phyloP scores from a whole-genome alignment of 2,888 invertebrate genomes.

The Hermaeophaga mercurialis region DNA sequence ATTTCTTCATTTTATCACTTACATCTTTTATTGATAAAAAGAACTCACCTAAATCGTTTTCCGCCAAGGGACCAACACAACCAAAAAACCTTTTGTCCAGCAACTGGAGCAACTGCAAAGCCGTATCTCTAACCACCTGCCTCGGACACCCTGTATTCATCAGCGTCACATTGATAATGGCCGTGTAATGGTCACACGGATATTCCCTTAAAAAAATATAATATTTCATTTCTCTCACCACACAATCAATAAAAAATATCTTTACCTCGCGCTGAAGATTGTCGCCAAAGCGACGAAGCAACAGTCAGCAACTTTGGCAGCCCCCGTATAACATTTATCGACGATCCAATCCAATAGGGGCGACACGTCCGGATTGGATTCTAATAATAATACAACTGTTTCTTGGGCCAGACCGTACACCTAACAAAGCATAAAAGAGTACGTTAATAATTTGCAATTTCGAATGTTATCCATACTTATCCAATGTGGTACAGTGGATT shows the following conservation, averaged over 20 bases:
- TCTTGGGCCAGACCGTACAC: slow-evolving; percentile 90
- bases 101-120: slow-evolving; percentile 89
- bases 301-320: slow-evolving; percentile 89
- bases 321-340: slow-evolving; percentile 94
- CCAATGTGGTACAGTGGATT: too few species aligned
- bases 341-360: slow-evolving; percentile 96
- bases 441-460: too few species aligned
- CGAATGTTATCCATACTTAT: too few species aligned
- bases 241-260: slow-evolving; percentile 1
- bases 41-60: slow-evolving; percentile 70
- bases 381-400: slow-evolving; percentile 89
- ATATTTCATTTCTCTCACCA: background rate
- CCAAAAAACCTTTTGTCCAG: slow-evolving; percentile 96
- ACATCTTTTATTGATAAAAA: too few species aligned
- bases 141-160: slow-evolving; percentile 96
- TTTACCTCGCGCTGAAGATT: slow-evolving; percentile 93
- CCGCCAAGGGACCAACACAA: slow-evolving; percentile 73
- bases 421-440: slow-evolving; percentile 59
- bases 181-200: slow-evolving; percentile 97
- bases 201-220: slow-evolving; percentile 74
- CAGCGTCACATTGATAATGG: slow-evolving; percentile 95
- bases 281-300: slow-evolving; percentile 96
- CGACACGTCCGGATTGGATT: slow-evolving; percentile 93
- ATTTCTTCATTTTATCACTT: too few species aligned
- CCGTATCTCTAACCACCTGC: slow-evolving; percentile 89